Base-by-base conservation (phyloP, 2,113 vertebrate species). In the Rhabdomys dilectus region DNA sequence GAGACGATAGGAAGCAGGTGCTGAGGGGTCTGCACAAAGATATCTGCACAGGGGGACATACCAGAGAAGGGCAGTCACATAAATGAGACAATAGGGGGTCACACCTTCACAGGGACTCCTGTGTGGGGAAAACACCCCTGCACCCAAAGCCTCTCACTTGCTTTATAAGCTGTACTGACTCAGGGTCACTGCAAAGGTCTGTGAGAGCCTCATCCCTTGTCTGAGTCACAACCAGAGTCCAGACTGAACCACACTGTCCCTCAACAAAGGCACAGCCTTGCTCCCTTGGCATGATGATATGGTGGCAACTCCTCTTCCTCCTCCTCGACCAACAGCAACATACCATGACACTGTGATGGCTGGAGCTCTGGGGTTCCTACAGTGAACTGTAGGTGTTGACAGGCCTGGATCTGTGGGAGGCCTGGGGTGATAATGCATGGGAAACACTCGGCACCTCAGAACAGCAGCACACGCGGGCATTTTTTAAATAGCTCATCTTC, bases 161-260 rank as follows among this genome's bases (percentile, higher is more conserved):
- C n/a, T 96, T 90, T 66, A 36, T 0, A 34, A 72, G 75, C 42
- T 60, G 8, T 90, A 68, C 24, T 17, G 48, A n/a, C 56, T 85
- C 48, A 80, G 58, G 60, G 48, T 53, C 48, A 60, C 72, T 64
- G 36, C 17, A 88, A 22, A 72, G 82, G 48, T 10, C 62, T 11
- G 3, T 10, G 72, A 96, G 95, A 97, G 97, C 96, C 93, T 95
- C 87, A 91, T 62, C 73, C 48, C 34, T 12, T 10, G 11, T 60
- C 48, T n/a, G 42, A 42, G 36, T 31, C n/a, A 4, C 16, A 22
- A 76, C 22, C 66, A 9, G 26, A 9, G 22, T 95, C 92, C 91
- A 96, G 75, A 96, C 85, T 56, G 78, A 62, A 95, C 73, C 87
- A 8, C 92, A 91, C 64, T 81, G 91, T 92, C 97, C 91, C 93